phyloP scores from a whole-genome alignment of 2,888 invertebrate genomes.

The Cyclophora punctaria region DNA sequence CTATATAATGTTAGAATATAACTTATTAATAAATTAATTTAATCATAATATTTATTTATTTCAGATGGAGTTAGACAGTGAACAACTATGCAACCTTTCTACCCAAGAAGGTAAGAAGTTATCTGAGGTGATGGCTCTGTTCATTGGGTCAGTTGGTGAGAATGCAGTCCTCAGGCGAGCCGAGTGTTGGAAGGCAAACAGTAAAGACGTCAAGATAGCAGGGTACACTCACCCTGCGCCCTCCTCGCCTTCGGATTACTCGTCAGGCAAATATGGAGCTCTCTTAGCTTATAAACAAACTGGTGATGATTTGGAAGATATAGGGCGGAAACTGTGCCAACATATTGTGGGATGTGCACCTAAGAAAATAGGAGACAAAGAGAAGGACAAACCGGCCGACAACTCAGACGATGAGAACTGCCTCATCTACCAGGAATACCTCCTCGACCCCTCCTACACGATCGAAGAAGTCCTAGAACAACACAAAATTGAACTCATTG shows the following conservation, averaged over 20 bases:
- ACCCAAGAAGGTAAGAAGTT: slow-evolving; percentile 77
- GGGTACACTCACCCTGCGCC: slow-evolving; percentile 89
- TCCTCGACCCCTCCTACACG: slow-evolving; percentile 83
- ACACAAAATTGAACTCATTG: slow-evolving; percentile 79
- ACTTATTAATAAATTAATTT: background rate
- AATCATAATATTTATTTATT: slow-evolving; percentile 13
- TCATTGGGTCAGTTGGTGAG: slow-evolving; percentile 93
- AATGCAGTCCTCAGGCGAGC: slow-evolving; percentile 89
- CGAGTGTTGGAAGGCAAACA: slow-evolving; percentile 79
- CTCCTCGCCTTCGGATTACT: slow-evolving; percentile 56
- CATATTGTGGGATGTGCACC: slow-evolving; percentile 95
- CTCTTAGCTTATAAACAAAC: slow-evolving; percentile 81
- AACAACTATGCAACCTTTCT: slow-evolving; percentile 79
- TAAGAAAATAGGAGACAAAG: slow-evolving; percentile 79
- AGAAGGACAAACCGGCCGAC: slow-evolving; percentile 76
- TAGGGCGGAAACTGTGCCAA: slow-evolving; percentile 89
- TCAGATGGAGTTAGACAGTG: slow-evolving; percentile 78
- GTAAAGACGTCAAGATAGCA: slow-evolving; percentile 67
- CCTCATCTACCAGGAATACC: slow-evolving; percentile 90
- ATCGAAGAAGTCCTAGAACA: slow-evolving; percentile 83
- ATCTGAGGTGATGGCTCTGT: slow-evolving; percentile 86
- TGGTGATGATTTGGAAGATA: slow-evolving; percentile 45
- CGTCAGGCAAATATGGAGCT: slow-evolving; percentile 90
- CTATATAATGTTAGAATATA: background rate
- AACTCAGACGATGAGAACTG: slow-evolving; percentile 85